Evolutionary conservation across 2,888 invertebrate species (phyloP).

Genomic region (Homarus gammarus): DNA sequence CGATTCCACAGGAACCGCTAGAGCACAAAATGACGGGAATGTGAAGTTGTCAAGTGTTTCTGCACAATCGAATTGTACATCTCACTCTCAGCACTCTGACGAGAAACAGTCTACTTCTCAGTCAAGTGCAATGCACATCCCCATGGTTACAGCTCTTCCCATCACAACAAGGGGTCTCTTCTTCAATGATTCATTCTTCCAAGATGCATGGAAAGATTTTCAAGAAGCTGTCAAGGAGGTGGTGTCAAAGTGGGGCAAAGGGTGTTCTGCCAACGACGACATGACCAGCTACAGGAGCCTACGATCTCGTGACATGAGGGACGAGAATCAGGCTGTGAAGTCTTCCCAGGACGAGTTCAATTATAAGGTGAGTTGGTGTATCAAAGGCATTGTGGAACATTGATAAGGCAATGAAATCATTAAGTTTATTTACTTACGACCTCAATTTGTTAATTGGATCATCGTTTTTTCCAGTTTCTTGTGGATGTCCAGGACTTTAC

Average conservation of each 20-base stretch:
- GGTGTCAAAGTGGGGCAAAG: conserved; percentile 39
- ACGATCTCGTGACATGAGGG: conserved; percentile 55
- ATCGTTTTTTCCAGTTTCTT: conserved; percentile 32
- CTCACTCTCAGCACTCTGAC: background rate
- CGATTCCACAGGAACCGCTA: background rate
- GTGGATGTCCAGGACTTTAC: conserved; percentile 55
- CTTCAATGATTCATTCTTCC: conserved; percentile 72
- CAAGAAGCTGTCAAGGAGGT: conserved; percentile 68
- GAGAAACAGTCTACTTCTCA: background rate
- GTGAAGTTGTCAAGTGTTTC: background rate
- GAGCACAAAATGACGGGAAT: background rate
- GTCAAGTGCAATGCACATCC: conserved; percentile 11
- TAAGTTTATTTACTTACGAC: conserved; percentile 26
- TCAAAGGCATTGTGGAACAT: too few species aligned
- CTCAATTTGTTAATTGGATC: background rate
- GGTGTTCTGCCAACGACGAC: conserved; percentile 33
- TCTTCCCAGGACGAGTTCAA: conserved; percentile 34
- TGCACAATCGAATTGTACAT: background rate
- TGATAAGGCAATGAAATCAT: background rate
- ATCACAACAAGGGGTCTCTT: conserved; percentile 58
- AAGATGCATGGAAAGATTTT: conserved; percentile 61
- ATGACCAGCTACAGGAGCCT: conserved; percentile 68
- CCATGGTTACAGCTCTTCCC: background rate
- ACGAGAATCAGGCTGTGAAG: conserved; percentile 65
- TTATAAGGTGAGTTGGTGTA: conserved; percentile 30